phyloP scores from a whole-genome alignment of 2,797 vertebrate species.

The Scyliorhinus canicula region DNA sequence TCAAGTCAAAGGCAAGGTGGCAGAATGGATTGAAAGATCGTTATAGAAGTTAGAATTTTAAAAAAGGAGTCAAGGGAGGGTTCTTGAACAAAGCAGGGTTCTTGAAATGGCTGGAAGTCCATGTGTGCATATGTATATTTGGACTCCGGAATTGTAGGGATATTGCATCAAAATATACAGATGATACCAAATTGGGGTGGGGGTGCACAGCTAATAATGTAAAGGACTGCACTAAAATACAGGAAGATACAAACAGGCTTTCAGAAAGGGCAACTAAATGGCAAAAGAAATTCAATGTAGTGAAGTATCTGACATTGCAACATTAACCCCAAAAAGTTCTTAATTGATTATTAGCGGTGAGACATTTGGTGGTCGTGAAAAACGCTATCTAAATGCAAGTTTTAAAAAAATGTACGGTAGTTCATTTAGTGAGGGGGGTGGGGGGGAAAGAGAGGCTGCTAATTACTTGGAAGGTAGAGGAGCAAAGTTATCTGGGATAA shows the following conservation, averaged over 20 bases:
- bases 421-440: too few species aligned
- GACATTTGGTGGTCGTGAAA: too few species aligned
- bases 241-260: not conserved
- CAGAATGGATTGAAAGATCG: not conserved
- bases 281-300: not conserved
- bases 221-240: not conserved
- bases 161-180: not conserved
- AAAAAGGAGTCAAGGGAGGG: not conserved
- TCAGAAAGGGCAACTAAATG: not conserved
- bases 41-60: too few species aligned
- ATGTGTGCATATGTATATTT: not conserved
- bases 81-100: not conserved
- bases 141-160: not conserved
- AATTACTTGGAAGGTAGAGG: not conserved
- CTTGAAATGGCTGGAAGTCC: not conserved
- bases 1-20: not conserved
- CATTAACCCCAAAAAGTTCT: not conserved
- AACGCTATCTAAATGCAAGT: not conserved
- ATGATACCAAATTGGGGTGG: not conserved
- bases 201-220: not conserved
- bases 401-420: not conserved
- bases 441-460: not conserved
- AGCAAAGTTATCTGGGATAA: not conserved
- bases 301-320: not conserved
- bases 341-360: not conserved